Conservation (phyloP, 2,113 vertebrate genomes). For the Ciconia stormi region DNA sequence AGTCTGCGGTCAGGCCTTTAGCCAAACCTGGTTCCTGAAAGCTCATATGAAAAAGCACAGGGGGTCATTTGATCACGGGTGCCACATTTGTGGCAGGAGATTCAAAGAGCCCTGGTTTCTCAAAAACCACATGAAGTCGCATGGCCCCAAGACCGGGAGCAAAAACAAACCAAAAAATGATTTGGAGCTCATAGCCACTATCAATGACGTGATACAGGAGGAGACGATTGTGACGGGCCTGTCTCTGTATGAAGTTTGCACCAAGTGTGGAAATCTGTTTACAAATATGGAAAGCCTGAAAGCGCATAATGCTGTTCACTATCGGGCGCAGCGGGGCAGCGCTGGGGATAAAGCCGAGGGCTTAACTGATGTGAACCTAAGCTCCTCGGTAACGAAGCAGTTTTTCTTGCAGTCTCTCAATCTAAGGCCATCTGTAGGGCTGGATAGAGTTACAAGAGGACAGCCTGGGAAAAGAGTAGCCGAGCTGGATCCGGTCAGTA, state of each 20-base stretch:
- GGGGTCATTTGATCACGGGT: constrained; percentile 89
- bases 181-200: constrained; percentile 83
- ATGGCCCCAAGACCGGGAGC: constrained; percentile 81
- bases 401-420: constrained; percentile 85
- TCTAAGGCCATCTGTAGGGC: constrained; percentile 72
- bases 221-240: constrained; percentile 83
- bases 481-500: constrained; percentile 91
- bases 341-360: neutral
- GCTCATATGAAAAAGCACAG: constrained; percentile 95
- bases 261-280: constrained; percentile 94
- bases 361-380: constrained; percentile 55
- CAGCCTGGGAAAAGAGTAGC: constrained; percentile 83
- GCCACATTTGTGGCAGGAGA: constrained; percentile 89
- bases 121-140: constrained; percentile 97
- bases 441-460: constrained; percentile 50
- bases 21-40: constrained; percentile 93
- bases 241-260: constrained; percentile 89
- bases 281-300: constrained; percentile 88
- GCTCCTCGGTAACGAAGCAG: constrained; percentile 78
- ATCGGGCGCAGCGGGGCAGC: constrained; percentile 44
- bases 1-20: constrained; percentile 90
- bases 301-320: constrained; percentile 86
- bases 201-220: constrained; percentile 89
- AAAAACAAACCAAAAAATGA: constrained; percentile 83
- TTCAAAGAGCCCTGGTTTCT: constrained; percentile 97